Conservation (phyloP, 92 coral and sea anemone genomes). For the Palythoa heliodiscus region DNA sequence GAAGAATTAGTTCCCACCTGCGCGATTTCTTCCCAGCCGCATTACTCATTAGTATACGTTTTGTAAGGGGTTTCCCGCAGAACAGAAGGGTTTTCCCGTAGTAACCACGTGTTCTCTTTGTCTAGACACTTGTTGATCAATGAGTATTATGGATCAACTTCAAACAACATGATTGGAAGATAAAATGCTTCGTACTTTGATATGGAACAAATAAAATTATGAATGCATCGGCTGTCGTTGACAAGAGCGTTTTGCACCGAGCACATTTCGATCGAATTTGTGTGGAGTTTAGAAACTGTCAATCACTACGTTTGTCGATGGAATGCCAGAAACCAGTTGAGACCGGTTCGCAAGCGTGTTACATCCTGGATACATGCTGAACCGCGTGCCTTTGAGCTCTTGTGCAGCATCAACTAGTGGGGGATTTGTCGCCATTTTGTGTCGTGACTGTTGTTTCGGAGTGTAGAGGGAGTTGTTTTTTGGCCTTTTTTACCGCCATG, state of each 20-base stretch:
- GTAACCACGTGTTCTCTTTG: slow-evolving; percentile 21
- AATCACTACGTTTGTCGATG: not conserved
- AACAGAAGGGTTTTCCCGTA: slow-evolving; percentile 28
- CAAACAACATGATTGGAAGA: slow-evolving; percentile 32
- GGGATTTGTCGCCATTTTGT: slow-evolving; percentile 41
- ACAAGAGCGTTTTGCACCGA: slow-evolving; percentile 9
- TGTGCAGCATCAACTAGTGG: not conserved
- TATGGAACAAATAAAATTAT: not conserved
- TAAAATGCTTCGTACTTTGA: not conserved
- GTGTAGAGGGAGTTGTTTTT: not conserved
- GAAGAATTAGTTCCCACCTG: not conserved
- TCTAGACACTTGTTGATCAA: not conserved
- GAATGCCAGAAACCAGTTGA: slow-evolving; percentile 20
- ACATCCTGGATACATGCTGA: slow-evolving; percentile 22
- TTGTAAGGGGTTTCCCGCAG: not conserved
- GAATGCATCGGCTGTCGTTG: not conserved
- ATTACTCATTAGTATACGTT: too few species aligned
- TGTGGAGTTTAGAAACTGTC: slow-evolving; percentile 4
- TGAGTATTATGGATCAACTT: not conserved
- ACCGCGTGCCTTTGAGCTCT: slow-evolving; percentile 17
- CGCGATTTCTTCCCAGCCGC: too few species aligned
- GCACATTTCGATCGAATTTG: slow-evolving; percentile 1
- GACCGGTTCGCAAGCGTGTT: slow-evolving; percentile 29
- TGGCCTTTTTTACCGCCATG: slow-evolving; percentile 36
- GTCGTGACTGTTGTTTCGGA: not conserved